Percentiles rank a stretch among this genome's conserved stretches.
Conservation (phyloP, 2,113 vertebrate genomes). For the Tachuris rubrigastra region DNA sequence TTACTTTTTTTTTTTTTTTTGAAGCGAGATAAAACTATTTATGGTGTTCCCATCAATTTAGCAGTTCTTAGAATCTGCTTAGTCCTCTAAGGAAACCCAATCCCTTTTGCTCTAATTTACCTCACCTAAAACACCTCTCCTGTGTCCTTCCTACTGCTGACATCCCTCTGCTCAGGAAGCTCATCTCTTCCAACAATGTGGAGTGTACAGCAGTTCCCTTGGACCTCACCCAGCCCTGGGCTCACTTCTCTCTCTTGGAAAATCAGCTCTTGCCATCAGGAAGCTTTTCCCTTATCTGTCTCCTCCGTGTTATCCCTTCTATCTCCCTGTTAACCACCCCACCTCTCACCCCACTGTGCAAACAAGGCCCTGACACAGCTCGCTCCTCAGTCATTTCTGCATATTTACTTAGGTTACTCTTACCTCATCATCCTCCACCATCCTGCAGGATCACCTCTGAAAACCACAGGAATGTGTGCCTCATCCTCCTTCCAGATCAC, state of each 20-base stretch:
- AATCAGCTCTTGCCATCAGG: neutral
- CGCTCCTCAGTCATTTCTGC: neutral
- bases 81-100: neutral
- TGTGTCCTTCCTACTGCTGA: neutral
- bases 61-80: neutral
- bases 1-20: neutral
- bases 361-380: neutral
- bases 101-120: neutral
- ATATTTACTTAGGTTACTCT: neutral
- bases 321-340: neutral
- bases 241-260: neutral
- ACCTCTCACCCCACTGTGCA: neutral
- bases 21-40: neutral
- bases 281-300: neutral
- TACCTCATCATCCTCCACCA: neutral
- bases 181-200: accelerated
- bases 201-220: neutral
- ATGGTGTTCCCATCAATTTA: accelerated
- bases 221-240: neutral
- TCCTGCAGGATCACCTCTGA: neutral
- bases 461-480: neutral
- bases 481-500: neutral
- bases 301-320: neutral
- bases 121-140: neutral
- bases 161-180: neutral